Percentiles rank a stretch among this genome's conserved stretches.
Evolutionary conservation across 2,888 invertebrate genomes (phyloP).

Genomic region (Drosophila tanythrix): DNA sequence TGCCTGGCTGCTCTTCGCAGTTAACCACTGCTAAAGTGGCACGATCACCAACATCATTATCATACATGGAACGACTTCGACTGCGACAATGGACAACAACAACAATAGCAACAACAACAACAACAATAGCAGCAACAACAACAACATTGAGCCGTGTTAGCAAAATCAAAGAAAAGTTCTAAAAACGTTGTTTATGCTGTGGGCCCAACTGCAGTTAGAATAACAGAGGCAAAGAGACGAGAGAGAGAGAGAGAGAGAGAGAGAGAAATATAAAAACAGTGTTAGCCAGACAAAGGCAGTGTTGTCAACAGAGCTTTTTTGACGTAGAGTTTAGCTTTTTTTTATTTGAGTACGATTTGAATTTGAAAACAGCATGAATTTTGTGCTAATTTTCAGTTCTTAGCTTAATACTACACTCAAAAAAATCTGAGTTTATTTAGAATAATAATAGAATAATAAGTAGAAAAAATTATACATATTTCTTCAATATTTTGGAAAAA

Average conservation of each 20-base stretch:
- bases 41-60: conserved; percentile 81
- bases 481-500: too few species aligned
- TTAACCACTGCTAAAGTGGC: conserved; percentile 81
- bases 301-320: not conserved
- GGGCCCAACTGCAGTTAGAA: conserved; percentile 5
- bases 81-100: conserved; percentile 34
- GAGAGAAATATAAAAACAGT: not conserved
- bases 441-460: too few species aligned
- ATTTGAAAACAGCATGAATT: not conserved
- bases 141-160: conserved; percentile 51
- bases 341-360: not conserved
- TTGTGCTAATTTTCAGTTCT: not conserved
- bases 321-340: not conserved
- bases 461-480: too few species aligned
- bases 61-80: conserved; percentile 60
- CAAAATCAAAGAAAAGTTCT: conserved; percentile 76
- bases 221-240: not conserved
- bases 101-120: conserved; percentile 48
- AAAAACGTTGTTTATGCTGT: conserved; percentile 55
- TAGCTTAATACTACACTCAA: not conserved
- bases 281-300: not conserved
- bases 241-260: not conserved
- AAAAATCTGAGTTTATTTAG: not conserved
- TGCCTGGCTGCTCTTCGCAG: conserved; percentile 52
- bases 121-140: conserved; percentile 18